Evolutionary conservation across 2,888 invertebrate genomes (phyloP), one percentile per base, ranked within the genome.

Genomic region (Acanthosepion pharaonis): DNA sequence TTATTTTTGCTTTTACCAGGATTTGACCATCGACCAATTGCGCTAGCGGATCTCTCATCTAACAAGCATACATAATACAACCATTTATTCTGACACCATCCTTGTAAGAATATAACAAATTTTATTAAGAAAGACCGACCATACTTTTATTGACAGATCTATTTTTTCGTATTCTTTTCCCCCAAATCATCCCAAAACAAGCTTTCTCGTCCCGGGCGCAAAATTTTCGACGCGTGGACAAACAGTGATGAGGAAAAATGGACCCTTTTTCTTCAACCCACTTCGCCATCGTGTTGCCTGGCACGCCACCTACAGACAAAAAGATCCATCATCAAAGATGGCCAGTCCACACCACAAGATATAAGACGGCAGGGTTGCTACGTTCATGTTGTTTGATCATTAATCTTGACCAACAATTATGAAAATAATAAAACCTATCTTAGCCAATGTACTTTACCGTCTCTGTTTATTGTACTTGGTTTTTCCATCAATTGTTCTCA

Each of bases 331-430:
- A 78, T 78, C n/a, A 78, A n/a, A 78, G 78, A 78, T n/a, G n/a
- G 78, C 78, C 78, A 78, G 78, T 78, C 78, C 15, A 33, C 33
- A 78, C 78, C n/a, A 78, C 78, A 78, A 78, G 78, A 33, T 33
- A 78, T 78, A 78, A 78, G 78, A 33, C 78, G n/a, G n/a, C 78
- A 23, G 78, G 78, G 20, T n/a, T 4, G 23, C 9, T 78, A n/a
- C 78, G 78, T 33, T 78, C n/a, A 33, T 78, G 78, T 78, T 78
- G 78, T 78, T 78, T 78, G 78, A 33, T 78, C 78, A 78, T 78
- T 78, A 78, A 78, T 78, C 78, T 78, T 78, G 78, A 78, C 78
- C 78, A 78, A 33, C 78, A 78, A 78, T 78, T 78, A 78, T n/a
- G 78, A 78, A 78, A 78, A 78, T 78, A 78, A 78, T 78, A 78